phyloP scores from a whole-genome alignment of 2,888 invertebrate genomes.

The Opisthograptis luteolata region DNA sequence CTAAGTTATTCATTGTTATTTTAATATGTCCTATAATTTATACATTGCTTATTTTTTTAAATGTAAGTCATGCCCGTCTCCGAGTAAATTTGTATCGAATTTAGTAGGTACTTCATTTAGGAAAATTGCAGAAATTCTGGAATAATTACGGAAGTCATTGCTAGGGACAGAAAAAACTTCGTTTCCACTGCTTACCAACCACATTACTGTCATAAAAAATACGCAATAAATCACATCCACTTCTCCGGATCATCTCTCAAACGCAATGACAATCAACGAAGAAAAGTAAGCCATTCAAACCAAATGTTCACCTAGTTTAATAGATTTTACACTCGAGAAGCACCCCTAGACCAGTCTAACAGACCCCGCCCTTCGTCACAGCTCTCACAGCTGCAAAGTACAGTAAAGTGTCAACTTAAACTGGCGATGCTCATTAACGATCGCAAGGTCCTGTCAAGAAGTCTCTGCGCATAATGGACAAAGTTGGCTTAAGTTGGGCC shows the following conservation, averaged over 20 bases:
- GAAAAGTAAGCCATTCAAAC: slow-evolving; percentile 60
- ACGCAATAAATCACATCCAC: slow-evolving; percentile 35
- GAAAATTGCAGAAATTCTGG: too few relatives aligned
- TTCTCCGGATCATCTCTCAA: slow-evolving; percentile 38
- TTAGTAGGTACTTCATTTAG: too few relatives aligned
- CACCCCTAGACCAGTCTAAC: slow-evolving; percentile 43
- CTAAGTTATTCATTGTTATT: too few relatives aligned
- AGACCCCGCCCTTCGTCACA: slow-evolving; percentile 37
- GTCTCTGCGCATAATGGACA: slow-evolving; percentile 61
- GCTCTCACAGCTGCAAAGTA: slow-evolving; percentile 31
- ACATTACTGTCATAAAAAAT: slow-evolving; percentile 5
- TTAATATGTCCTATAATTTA: too few relatives aligned
- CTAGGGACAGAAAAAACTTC: too few relatives aligned
- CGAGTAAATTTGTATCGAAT: too few relatives aligned
- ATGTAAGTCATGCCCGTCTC: too few relatives aligned
- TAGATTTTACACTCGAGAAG: slow-evolving; percentile 57
- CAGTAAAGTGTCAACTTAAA: slow-evolving; percentile 47
- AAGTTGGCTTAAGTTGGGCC: slow-evolving; percentile 67
- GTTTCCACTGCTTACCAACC: too few relatives aligned
- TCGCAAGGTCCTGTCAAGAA: slow-evolving; percentile 62
- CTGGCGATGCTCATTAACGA: slow-evolving; percentile 62
- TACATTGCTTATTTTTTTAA: too few relatives aligned
- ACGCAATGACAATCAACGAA: slow-evolving; percentile 44
- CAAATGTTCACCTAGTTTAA: slow-evolving; percentile 59
- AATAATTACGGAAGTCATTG: too few relatives aligned